A percentile compares a stretch with the other conserved stretches of the same genome.
phyloP scores from a whole-genome alignment of 2,797 vertebrate genomes.

The Podargus strigoides region DNA sequence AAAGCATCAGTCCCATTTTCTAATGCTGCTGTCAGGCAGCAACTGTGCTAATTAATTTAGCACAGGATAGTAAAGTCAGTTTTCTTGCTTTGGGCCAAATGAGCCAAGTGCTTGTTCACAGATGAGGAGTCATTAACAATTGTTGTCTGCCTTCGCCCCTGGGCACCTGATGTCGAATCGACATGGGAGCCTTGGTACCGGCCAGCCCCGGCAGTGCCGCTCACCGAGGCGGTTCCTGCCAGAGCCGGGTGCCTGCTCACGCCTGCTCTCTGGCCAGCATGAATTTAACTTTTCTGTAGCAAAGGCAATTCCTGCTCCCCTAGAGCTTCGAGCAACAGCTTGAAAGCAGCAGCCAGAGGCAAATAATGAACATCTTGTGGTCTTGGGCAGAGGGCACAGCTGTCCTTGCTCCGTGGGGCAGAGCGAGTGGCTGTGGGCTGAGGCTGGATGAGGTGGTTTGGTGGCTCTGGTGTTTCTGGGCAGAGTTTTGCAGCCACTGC shows the following conservation, averaged over 20 bases:
- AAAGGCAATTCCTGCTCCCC: not conserved
- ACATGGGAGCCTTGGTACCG: accelerated
- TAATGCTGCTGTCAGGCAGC: not conserved
- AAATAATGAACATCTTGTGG: not conserved
- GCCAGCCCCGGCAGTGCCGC: not conserved
- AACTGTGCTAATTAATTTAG: not conserved
- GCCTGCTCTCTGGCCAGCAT: too few relatives aligned
- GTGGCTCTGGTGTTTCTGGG: not conserved
- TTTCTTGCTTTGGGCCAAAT: not conserved
- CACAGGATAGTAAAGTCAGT: not conserved
- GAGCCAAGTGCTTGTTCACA: not conserved
- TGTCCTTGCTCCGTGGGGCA: not conserved
- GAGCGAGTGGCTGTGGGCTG: accelerated
- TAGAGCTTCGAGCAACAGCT: not conserved
- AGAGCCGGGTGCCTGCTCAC: not conserved
- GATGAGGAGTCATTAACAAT: not conserved
- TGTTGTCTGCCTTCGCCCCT: not conserved
- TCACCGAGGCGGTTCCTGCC: accelerated
- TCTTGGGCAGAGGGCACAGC: not conserved
- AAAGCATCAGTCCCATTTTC: not conserved
- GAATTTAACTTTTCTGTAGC: not conserved
- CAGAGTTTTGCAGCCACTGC: not conserved
- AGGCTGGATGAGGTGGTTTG: accelerated
- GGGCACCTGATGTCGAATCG: accelerated
- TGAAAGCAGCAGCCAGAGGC: not conserved